These are phyloP conservation scores for Rotaria macrura DNA, from an alignment of 2,888 invertebrate species.

Conservation along the genomic window DNA sequence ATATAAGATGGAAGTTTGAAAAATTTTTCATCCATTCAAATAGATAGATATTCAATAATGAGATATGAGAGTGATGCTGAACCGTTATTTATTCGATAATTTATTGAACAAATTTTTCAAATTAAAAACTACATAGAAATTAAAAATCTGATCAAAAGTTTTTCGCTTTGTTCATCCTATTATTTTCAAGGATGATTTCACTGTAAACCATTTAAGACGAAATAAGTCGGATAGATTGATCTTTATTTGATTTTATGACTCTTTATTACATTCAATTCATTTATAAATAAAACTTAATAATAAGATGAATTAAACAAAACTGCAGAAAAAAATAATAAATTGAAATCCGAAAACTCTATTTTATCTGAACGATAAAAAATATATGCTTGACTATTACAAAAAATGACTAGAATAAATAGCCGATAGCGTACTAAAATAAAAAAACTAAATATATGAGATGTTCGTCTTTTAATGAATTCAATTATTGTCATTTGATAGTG, in stretches of 20 bases:
- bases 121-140: background rate
- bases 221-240: background rate
- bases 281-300: background rate
- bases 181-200: background rate
- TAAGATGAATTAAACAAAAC: background rate
- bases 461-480: background rate
- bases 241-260: background rate
- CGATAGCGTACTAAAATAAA: background rate
- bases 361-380: background rate
- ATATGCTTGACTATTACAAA: background rate
- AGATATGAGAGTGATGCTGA: slow-evolving; percentile 27
- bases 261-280: background rate
- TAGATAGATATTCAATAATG: slow-evolving; percentile 27
- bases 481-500: background rate
- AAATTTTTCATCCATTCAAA: slow-evolving; percentile 29
- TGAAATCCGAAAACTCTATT: background rate
- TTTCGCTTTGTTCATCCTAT: background rate
- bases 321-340: background rate
- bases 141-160: background rate
- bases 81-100: slow-evolving; percentile 24
- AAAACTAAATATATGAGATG: background rate
- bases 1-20: slow-evolving; percentile 1
- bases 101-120: slow-evolving; percentile 24
- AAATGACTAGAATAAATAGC: background rate
- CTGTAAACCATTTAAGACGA: background rate